Evolutionary conservation across 2,888 invertebrate genomes (phyloP), one percentile per base, ranked within the genome.

Genomic region (Aproaerema taeniolella): DNA sequence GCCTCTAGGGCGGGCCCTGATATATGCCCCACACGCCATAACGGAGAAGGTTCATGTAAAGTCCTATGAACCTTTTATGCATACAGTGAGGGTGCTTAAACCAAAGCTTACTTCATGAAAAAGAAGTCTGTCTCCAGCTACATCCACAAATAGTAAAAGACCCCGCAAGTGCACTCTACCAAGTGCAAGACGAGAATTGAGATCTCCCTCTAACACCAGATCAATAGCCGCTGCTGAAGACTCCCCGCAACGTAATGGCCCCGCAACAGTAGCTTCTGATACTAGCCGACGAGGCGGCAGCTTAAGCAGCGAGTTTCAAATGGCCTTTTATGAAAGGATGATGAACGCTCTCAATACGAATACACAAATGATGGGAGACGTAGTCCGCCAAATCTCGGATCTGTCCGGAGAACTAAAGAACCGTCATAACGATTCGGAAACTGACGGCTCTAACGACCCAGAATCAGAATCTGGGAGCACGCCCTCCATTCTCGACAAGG

Each of bases 1-100:
- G 39, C 34, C 42, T 2, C n/a, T 42, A 6, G 42, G 39, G 8
- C 38, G 42, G 3, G 35, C 39, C 4, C 8, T 39, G 9, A 14
- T 43, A 4, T 43, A 40, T 10, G n/a, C 38, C 14, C 43, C 43
- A 14, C 26, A 31, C 5, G 20, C 10, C 1, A 16, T 38, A 4
- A 38, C 41, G 43, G 31, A 30, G 1, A 41, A 40, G 31, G 28
- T 41, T 11, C 38, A 42, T n/a, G 5, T 11, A 1, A n/a, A 14
- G 2, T 25, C 38, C 5, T 16, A 31, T 11, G 15, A 31, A 14
- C 13, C 5, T 8, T 42, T 42, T 13, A 13, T 26, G 10, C 16
- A 39, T 9, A 31, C 14, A 4, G 25, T 41, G 9, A 12, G 5
- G 12, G 15, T 9, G n/a, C 16, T 38, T 2, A 42, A 35, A 31